These are phyloP conservation scores for Liposcelis brunnea DNA, from an alignment of 2,888 invertebrate species.

Conservation along the genomic window DNA sequence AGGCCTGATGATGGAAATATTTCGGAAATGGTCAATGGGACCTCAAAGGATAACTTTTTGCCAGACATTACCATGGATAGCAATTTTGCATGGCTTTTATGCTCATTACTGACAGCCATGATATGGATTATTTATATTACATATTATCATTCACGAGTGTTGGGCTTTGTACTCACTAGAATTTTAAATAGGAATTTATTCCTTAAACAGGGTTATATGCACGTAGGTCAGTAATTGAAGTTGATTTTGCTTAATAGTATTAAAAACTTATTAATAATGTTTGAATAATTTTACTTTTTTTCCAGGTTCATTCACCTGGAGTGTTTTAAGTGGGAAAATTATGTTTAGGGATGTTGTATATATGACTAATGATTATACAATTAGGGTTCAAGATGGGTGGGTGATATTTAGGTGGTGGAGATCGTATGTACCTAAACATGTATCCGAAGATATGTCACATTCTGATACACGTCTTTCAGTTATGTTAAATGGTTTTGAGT, in stretches of 20 bases:
- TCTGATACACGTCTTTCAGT: constrained; percentile 82
- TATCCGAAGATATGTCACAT: constrained; percentile 90
- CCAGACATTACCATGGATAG: constrained; percentile 47
- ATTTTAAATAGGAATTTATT: constrained; percentile 66
- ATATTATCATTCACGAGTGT: constrained; percentile 84
- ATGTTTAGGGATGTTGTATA: constrained; percentile 95
- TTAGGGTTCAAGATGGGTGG: constrained; percentile 91
- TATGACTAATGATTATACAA: constrained; percentile 82
- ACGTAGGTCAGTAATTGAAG: constrained; percentile 49
- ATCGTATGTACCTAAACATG: constrained; percentile 85
- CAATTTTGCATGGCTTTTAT: constrained; percentile 56
- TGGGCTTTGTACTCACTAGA: constrained; percentile 78
- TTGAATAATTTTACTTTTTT: constrained; percentile 2
- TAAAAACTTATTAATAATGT: background rate
- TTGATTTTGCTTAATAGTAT: constrained; percentile 1
- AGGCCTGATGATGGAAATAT: too few species aligned
- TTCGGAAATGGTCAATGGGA: too few species aligned
- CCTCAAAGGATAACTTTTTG: too few species aligned
- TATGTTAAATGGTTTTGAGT: constrained; percentile 82
- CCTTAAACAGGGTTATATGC: constrained; percentile 70
- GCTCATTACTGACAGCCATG: constrained; percentile 65
- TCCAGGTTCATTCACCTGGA: constrained; percentile 80
- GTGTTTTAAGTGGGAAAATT: constrained; percentile 92
- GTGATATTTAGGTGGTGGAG: constrained; percentile 97
- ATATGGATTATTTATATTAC: constrained; percentile 88